phyloP scores from a whole-genome alignment of 2,113 vertebrate genomes.

The Cariama cristata region DNA sequence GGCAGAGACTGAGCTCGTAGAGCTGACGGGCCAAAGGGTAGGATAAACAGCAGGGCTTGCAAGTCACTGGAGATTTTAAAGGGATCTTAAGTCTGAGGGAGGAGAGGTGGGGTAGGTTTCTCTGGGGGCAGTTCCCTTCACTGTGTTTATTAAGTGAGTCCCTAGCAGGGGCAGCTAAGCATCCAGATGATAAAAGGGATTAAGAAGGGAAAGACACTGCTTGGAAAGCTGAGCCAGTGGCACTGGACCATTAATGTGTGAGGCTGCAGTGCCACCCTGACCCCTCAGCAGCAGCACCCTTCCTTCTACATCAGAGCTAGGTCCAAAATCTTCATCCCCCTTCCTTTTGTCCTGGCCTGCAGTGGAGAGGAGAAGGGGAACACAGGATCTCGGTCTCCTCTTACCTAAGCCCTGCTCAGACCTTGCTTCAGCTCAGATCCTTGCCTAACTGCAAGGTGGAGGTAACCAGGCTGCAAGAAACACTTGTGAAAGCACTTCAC shows the following conservation, averaged over 20 bases:
- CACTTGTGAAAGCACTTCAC: not conserved
- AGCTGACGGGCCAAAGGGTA: not conserved
- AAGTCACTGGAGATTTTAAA: not conserved
- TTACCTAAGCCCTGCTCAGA: not conserved
- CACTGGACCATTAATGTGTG: not conserved
- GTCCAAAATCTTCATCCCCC: not conserved
- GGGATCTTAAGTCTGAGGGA: not conserved
- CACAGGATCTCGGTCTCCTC: accelerated
- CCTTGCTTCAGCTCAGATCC: not conserved
- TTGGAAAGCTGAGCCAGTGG: not conserved
- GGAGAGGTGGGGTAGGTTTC: not conserved
- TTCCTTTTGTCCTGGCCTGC: not conserved
- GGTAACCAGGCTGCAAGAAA: not conserved
- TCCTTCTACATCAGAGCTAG: not conserved
- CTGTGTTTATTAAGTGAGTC: not conserved
- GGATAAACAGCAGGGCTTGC: not conserved
- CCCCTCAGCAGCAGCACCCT: not conserved
- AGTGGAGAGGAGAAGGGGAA: not conserved
- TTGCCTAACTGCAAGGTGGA: not conserved
- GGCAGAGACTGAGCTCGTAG: not conserved
- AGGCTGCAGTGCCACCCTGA: not conserved
- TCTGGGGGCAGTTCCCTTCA: not conserved
- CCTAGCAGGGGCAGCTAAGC: not conserved
- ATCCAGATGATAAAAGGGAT: not conserved
- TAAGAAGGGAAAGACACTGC: not conserved